A percentile compares a stretch with the other conserved stretches of the same genome.
These are phyloP conservation scores for Gymnothorax javanicus DNA, from an alignment of 2,797 vertebrate genomes.

Conservation along the genomic window DNA sequence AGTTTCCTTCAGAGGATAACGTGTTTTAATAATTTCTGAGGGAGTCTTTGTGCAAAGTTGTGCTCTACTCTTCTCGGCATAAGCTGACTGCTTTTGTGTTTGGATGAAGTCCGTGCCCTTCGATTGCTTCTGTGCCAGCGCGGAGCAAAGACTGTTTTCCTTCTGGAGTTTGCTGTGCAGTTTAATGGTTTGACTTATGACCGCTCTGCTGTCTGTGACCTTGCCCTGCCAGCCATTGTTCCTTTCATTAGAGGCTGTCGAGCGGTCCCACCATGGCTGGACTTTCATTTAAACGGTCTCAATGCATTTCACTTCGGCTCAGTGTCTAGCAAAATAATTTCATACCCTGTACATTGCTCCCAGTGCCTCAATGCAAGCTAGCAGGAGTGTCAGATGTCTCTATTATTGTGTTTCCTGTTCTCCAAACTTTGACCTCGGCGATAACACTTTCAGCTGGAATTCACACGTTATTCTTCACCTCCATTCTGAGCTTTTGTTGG, in stretches of 20 bases:
- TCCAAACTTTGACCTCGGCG: background rate
- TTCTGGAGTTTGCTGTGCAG: background rate
- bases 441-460: background rate
- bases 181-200: background rate
- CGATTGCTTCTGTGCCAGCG: background rate
- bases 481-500: background rate
- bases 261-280: background rate
- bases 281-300: background rate
- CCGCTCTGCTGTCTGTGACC: background rate
- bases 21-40: background rate
- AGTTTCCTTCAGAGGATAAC: background rate
- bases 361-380: background rate
- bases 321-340: background rate
- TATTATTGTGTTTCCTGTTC: background rate
- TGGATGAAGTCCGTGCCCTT: background rate
- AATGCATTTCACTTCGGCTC: background rate
- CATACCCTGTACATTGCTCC: background rate
- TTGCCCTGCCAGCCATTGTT: background rate
- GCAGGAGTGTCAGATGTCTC: background rate
- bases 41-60: background rate
- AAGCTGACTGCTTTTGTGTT: background rate
- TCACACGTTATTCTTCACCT: background rate
- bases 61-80: background rate
- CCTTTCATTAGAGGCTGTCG: background rate
- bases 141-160: background rate